Percentiles rank a stretch among this genome's conserved stretches.
phyloP scores from a whole-genome alignment of 64 coral and sea anemone species.

The Astreopora myriophthalma region DNA sequence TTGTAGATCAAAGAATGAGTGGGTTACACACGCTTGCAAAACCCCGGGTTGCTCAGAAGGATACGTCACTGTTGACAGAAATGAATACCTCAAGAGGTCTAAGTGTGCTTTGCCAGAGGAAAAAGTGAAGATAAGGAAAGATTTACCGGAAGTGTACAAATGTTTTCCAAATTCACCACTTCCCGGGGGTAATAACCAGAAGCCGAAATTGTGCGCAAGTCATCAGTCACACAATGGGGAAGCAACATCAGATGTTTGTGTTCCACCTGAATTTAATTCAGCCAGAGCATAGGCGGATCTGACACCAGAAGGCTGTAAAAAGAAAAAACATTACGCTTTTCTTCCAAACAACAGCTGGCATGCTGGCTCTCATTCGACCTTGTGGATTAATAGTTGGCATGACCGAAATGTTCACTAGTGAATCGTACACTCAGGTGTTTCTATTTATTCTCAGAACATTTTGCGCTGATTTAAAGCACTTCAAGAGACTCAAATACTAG shows the following conservation, averaged over 20 bases:
- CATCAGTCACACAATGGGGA: slow-evolving; percentile 3
- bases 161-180: slow-evolving; percentile 62
- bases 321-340: no score
- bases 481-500: slow-evolving; percentile 18
- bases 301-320: slow-evolving; percentile 2
- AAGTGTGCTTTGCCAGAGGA: slow-evolving; percentile 48
- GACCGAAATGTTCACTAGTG: slow-evolving; percentile 83
- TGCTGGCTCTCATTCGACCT: no score
- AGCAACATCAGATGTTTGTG: background rate
- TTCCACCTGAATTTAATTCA: slow-evolving; percentile 37
- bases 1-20: background rate
- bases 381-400: slow-evolving; percentile 72
- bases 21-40: slow-evolving; percentile 55
- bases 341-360: no score
- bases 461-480: slow-evolving; percentile 25
- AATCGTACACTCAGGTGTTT: slow-evolving; percentile 67
- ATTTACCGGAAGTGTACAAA: slow-evolving; percentile 39
- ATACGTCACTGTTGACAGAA: slow-evolving; percentile 65
- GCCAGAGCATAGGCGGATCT: slow-evolving; percentile 7
- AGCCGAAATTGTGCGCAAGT: slow-evolving; percentile 51
- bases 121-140: slow-evolving; percentile 39
- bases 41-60: slow-evolving; percentile 36
- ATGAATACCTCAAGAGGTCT: slow-evolving; percentile 59
- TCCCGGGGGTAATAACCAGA: slow-evolving; percentile 38
- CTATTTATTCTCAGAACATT: slow-evolving; percentile 68